Conservation (phyloP, 2,113 vertebrate genomes). For the Entomyzon cyanotis region DNA sequence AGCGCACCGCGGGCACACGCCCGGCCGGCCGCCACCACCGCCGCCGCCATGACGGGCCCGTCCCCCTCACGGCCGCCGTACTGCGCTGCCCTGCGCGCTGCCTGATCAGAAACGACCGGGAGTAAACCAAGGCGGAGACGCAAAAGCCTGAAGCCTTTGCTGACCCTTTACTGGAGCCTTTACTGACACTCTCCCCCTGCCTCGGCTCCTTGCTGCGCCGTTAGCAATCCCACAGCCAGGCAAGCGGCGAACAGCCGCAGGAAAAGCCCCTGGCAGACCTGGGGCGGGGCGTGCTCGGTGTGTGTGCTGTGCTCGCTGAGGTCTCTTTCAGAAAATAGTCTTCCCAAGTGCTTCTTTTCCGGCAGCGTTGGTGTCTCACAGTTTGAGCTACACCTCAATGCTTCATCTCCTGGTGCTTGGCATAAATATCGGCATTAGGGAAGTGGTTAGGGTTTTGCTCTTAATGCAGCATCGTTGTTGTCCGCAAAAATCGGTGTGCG, state of each 20-base stretch:
- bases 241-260: fast-evolving
- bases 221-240: background rate
- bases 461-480: fast-evolving
- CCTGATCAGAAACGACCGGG: background rate
- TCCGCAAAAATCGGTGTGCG: no score
- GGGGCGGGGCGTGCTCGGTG: no score
- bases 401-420: fast-evolving
- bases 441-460: background rate
- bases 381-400: no score
- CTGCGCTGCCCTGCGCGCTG: fast-evolving
- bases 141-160: fast-evolving
- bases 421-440: background rate
- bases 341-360: background rate
- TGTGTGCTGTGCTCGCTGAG: fast-evolving
- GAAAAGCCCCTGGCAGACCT: no score
- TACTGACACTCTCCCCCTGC: fast-evolving
- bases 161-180: fast-evolving
- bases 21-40: background rate
- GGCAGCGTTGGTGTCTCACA: background rate
- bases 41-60: background rate
- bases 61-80: background rate
- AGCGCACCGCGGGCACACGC: background rate
- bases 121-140: fast-evolving
- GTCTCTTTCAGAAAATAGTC: fast-evolving
- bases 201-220: fast-evolving